These are phyloP conservation scores for Mythimna albipuncta DNA, from an alignment of 2,888 invertebrate species.

Conservation along the genomic window DNA sequence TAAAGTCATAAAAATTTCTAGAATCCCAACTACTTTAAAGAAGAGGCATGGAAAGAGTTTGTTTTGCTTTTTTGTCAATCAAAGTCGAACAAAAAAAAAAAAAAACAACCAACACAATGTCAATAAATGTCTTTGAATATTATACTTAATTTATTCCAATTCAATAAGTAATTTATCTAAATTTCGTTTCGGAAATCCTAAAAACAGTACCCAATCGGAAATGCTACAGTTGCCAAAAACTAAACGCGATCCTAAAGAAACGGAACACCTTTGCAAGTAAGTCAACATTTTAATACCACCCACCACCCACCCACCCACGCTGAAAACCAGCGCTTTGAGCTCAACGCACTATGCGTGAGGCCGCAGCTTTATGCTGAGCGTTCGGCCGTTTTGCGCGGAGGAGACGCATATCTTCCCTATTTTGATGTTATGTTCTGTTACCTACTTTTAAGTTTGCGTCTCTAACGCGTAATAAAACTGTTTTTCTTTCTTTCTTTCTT, in stretches of 20 bases:
- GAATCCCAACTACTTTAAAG: neutral
- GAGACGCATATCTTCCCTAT: no score
- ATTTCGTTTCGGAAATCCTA: constrained; percentile 1
- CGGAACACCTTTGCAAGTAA: constrained; percentile 74
- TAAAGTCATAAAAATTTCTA: no score
- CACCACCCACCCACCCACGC: no score
- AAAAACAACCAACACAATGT: constrained; percentile 10
- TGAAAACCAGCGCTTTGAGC: no score
- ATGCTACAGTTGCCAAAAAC: constrained; percentile 74
- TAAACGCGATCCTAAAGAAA: constrained; percentile 65
- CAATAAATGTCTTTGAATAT: constrained; percentile 12
- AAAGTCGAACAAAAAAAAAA: neutral
- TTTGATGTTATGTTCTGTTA: no score
- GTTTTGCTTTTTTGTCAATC: neutral
- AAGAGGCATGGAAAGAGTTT: neutral
- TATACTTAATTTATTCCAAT: neutral
- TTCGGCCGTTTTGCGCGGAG: no score
- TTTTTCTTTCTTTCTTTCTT: no score
- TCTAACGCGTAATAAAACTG: no score
- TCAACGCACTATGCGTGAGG: no score
- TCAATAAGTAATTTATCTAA: neutral
- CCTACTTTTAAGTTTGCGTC: no score
- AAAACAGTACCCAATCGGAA: constrained; percentile 1
- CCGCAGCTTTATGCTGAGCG: no score
- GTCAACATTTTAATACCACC: constrained; percentile 17